Evolutionary conservation across 2,113 vertebrate genomes (phyloP).

Genomic region (Halcyon malimbica): DNA sequence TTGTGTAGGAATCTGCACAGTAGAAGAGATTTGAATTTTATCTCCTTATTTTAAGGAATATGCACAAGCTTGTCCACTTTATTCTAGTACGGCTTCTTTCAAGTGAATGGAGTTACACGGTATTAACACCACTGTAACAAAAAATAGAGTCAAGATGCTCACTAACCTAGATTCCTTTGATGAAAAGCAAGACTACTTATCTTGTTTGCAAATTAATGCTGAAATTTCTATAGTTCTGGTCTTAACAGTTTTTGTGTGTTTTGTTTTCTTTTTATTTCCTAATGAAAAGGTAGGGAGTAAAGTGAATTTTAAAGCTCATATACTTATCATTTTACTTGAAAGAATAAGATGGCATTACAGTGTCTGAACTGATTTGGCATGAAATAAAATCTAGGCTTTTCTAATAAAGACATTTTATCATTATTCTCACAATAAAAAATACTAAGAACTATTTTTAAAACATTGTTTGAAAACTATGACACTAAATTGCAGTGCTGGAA

Average conservation of each 20-base stretch:
- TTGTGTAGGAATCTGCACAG: neutral
- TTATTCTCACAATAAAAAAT: slow-evolving; percentile 4
- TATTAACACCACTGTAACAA: neutral
- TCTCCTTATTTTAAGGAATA: neutral
- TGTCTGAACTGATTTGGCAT: neutral
- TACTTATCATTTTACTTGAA: neutral
- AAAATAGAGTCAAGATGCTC: neutral
- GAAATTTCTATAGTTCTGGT: neutral
- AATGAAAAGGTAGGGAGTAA: neutral
- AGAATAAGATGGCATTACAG: neutral
- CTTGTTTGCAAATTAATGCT: neutral
- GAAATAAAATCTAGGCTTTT: neutral
- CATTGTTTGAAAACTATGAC: neutral
- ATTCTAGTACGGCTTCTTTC: neutral
- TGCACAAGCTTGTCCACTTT: neutral
- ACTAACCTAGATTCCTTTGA: neutral
- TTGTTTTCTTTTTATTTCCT: neutral
- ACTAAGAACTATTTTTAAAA: slow-evolving; percentile 5
- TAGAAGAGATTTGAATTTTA: neutral
- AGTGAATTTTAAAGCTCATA: neutral
- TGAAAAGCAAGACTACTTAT: neutral
- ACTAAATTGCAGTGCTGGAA: neutral
- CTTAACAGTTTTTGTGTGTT: neutral
- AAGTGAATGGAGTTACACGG: neutral
- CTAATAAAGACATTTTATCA: slow-evolving; percentile 11